Base-by-base conservation (phyloP, 2,113 vertebrate species). In the Hucho hucho region DNA sequence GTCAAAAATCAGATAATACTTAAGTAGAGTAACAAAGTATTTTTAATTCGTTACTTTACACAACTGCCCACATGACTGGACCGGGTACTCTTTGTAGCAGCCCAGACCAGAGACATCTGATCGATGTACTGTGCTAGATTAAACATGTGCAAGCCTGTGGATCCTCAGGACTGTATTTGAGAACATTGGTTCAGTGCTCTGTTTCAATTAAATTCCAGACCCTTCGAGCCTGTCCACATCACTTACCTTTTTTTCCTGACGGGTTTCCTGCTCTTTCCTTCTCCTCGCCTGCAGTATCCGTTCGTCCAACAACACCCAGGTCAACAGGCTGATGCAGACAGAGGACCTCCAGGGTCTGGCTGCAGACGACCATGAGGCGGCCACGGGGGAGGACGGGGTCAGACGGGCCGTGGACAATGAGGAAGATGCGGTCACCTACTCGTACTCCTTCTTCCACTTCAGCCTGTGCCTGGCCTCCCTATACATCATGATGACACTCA, bases 401-500 rank as follows among this genome's bases (percentile, higher is more conserved):
- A 86, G 72, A 12, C 91, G 82, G 0, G 95, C 95, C 3, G 93
- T 95, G 0, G 96, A 98, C 93, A 96, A 98, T 0, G 97, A 98
- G 72, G 94, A 94, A 83, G 94, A 96, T 0, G 85, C 80, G 0
- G 97, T 98, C 67, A 89, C 92, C 89, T 98, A 98, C 91, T 96
- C 80, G 89, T 98, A 98, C 89, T 94, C 91, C 82, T 98, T 98
- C 92, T 98, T 98, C 92, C 97, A 98, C 89, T 90, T 96, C 83
- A 94, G 94, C 89, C 94, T 98, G 37, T 67, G 92, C 4, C 90
- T 98, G 0, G 96, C 97, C 16, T 95, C 96, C 0, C 95, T 98
- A 73, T 96, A 98, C 90, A 93, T 97, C 87, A 98, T 98, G 97
- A 98, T 98, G 97, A 98, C 95, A 0, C 95, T 98, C 77, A 98